Evolutionary conservation across 2,888 invertebrate genomes (phyloP), one percentile per base, ranked within the genome.

Genomic region (Lucinisca nassula): DNA sequence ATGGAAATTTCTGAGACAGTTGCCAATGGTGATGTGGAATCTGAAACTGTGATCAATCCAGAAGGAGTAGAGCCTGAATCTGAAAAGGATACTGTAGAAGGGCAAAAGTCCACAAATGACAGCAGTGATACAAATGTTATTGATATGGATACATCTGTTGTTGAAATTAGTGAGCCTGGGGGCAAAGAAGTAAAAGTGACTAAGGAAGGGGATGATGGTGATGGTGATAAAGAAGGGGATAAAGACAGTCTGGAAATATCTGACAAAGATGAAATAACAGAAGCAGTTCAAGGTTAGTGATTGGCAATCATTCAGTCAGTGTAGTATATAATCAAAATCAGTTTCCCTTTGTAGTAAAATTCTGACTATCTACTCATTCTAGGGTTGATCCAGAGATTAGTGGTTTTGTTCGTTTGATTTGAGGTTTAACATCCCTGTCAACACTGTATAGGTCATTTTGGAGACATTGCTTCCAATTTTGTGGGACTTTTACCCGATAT

Each of bases 221-320:
- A 38, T 55, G 78, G 35, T 17, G 73, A 75, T n/a, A 74, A 79
- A 70, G 45, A 67, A 2, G 67, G 55, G 0, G 55, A 40, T 58
- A 77, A 45, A 37, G 73, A 76, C 14, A 49, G 58, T 27, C 75
- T 75, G n/a, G 84, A 89, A 37, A 78, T 58, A 45, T 45, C 14
- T 45, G 75, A 73, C 38, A 45, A n/a, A 21, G 51, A 40, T 37
- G 80, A 88, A 35, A 72, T 79, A 51, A 55, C 40, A 32, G 82
- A 84, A 14, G 67, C 67, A 10, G 67, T 67, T 17, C n/a, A 51
- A 81, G 38, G 77, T 51, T 38, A 55, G 38, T 51, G 21, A n/a
- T n/a, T n/a, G n/a, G n/a, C n/a, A n/a, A n/a, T n/a, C n/a, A n/a
- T n/a, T n/a, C n/a, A n/a, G n/a, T n/a, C n/a, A n/a, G n/a, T n/a